Evolutionary conservation across 2,797 vertebrate genomes (phyloP).

Genomic region (Chaenodraco wilsoni): DNA sequence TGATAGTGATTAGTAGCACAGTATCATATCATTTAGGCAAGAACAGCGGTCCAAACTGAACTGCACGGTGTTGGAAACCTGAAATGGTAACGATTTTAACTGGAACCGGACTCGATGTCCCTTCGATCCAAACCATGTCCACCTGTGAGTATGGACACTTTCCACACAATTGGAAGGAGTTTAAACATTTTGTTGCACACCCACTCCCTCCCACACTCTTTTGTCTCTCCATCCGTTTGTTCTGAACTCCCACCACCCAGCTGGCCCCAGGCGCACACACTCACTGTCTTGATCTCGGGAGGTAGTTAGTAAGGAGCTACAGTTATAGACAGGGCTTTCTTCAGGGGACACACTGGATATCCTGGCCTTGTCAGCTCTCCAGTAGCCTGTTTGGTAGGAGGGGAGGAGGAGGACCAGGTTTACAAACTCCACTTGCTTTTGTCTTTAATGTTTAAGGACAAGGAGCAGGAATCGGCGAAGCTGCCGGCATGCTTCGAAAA

Average conservation of each 20-base stretch:
- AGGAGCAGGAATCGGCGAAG: conserved; percentile 41
- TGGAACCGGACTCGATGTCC: not conserved
- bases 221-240: conserved; percentile 5
- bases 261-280: conserved; percentile 83
- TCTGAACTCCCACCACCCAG: conserved; percentile 43
- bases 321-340: conserved; percentile 93
- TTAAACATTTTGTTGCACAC: conserved; percentile 10
- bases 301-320: conserved; percentile 97
- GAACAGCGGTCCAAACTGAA: conserved; percentile 28
- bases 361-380: conserved; percentile 97
- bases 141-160: conserved; percentile 10
- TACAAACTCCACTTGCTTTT: conserved; percentile 67
- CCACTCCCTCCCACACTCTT: conserved; percentile 13
- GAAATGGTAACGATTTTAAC: conserved; percentile 10
- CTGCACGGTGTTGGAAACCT: not conserved
- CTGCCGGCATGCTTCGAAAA: conserved; percentile 31
- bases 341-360: conserved; percentile 90
- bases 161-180: conserved; percentile 8
- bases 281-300: conserved; percentile 96
- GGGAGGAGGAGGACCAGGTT: conserved; percentile 73
- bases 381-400: conserved; percentile 97
- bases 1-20: conserved; percentile 25
- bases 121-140: conserved; percentile 23
- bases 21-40: conserved; percentile 24
- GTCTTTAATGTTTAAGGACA: conserved; percentile 40